phyloP scores from a whole-genome alignment of 2,113 vertebrate genomes.

The Rana temporaria region DNA sequence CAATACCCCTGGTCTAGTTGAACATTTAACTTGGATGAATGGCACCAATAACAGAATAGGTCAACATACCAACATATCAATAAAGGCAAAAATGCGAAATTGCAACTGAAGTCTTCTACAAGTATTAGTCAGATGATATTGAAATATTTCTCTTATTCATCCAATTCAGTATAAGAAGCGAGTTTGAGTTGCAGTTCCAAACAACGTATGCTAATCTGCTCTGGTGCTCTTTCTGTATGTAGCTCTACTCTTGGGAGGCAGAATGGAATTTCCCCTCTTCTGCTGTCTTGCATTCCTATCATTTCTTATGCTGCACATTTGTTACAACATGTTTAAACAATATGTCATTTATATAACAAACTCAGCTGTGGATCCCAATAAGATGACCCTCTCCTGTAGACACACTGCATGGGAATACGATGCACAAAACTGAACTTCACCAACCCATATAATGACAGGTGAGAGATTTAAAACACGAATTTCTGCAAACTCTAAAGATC shows the following conservation, averaged over 20 bases:
- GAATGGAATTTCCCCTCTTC: conserved; percentile 47
- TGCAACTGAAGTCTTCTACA: neutral
- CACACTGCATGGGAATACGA: neutral
- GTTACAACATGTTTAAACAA: conserved; percentile 57
- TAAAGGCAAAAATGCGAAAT: neutral
- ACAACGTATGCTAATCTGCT: conserved; percentile 5
- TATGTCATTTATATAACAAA: conserved; percentile 47
- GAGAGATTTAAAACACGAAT: neutral
- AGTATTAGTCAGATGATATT: neutral
- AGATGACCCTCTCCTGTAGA: neutral
- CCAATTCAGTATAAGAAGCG: neutral
- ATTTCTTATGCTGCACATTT: conserved; percentile 50
- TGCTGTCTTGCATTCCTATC: conserved; percentile 54
- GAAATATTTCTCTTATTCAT: neutral
- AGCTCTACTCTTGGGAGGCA: conserved; percentile 4
- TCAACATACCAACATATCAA: neutral
- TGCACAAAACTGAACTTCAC: neutral
- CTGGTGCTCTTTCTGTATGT: conserved; percentile 30
- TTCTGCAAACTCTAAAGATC: neutral
- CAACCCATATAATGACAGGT: neutral
- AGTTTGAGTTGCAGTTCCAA: neutral
- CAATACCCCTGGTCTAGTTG: too few relatives aligned
- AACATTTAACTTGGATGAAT: too few relatives aligned
- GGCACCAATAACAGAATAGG: too few relatives aligned
- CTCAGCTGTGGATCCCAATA: conserved; percentile 29